Evolutionary conservation across 2,113 vertebrate genomes (phyloP).

Genomic region (Malaclemys terrapin): DNA sequence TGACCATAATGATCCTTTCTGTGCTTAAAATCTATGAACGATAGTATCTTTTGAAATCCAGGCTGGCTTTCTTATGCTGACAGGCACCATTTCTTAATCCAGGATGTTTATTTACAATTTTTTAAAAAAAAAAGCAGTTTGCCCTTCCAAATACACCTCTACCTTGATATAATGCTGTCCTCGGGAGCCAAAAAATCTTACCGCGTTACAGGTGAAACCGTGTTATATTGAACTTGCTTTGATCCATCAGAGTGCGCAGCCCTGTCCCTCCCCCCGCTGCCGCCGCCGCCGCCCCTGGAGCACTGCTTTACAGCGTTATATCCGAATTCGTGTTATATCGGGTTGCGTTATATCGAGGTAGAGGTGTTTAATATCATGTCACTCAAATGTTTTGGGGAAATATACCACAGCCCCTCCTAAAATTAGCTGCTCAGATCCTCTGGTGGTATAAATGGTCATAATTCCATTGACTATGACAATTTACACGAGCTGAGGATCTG

Average conservation of each 20-base stretch:
- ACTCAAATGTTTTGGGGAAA: background rate
- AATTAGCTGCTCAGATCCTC: background rate
- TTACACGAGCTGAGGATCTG: background rate
- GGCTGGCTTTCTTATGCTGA: background rate
- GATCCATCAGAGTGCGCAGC: too few relatives aligned
- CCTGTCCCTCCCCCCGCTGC: too few relatives aligned
- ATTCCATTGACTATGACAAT: background rate
- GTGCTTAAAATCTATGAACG: background rate
- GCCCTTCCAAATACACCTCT: slow-evolving; percentile 4
- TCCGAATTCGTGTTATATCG: too few relatives aligned
- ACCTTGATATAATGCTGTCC: too few relatives aligned
- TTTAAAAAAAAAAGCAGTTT: slow-evolving; percentile 35
- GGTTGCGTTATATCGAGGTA: too few relatives aligned
- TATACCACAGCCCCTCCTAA: background rate
- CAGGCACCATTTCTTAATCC: background rate
- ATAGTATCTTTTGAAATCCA: slow-evolving; percentile 27
- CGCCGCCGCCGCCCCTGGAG: too few relatives aligned
- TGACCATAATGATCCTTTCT: background rate
- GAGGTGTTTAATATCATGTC: slow-evolving; percentile 23
- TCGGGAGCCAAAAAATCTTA: too few relatives aligned
- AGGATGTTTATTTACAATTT: background rate
- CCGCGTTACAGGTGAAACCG: too few relatives aligned
- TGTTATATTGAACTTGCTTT: too few relatives aligned
- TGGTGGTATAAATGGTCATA: background rate
- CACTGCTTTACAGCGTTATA: too few relatives aligned